Base-by-base conservation (phyloP, 2,888 invertebrate genomes). In the Brachycybe producta region DNA sequence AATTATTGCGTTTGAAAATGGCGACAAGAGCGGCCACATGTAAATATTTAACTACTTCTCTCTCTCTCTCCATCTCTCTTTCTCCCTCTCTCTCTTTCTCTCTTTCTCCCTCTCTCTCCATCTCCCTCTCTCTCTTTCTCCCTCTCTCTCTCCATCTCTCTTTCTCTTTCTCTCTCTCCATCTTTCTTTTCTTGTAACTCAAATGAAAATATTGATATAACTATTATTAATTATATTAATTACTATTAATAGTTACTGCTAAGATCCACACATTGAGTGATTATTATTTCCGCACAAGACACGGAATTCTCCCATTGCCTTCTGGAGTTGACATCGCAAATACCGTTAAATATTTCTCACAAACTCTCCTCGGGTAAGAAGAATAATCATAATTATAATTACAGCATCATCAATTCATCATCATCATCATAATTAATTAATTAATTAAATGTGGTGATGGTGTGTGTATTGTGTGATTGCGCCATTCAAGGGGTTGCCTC, bases 211-310 rank as follows among this genome's bases (percentile, higher is more conserved):
- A 17, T 8, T 21, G 8, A n/a, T 13, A 13, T 13, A 32, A 44
- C 30, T 44, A 38, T 28, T 40, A 19, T 21, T 21, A 40, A 42
- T 17, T 15, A 21, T 28, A 40, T 26, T 21, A 15, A 24, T 49
- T 43, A 48, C 24, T 34, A 30, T 45, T 43, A 51, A n/a, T 45
- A 97, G 95, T 97, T 75, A 91, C 94, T 64, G 88, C 95, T 61
- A 98, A 98, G 76, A 84, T 98, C 66, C 82, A 92, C 64, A 92
- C 86, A 68, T 79, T 98, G 59, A 88, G 92, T 71, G 98, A 98
- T 71, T 92, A 85, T 70, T 91, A 97, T 70, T 77, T 86, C 64
- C 80, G 95, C 58, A 76, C 94, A 59, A 78, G 86, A 67, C 88
- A 92, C 74, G 86, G 86, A 62, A 78, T 82, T 60, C 80, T 86